Conservation (phyloP, 2,888 invertebrate genomes). For the Chelonus formosanus region DNA sequence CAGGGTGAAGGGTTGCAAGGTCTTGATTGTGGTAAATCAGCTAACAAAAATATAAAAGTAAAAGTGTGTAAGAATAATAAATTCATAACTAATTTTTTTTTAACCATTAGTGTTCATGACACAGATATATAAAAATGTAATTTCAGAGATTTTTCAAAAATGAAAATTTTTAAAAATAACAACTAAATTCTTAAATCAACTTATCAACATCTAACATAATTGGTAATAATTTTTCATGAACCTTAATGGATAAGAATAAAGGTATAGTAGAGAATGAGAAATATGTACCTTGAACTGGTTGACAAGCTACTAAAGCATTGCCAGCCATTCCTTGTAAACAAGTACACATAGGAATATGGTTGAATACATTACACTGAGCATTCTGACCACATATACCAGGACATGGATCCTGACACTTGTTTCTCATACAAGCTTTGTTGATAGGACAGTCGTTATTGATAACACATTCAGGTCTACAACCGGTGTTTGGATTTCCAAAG, state of each 20-base stretch:
- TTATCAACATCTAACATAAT: too few species aligned
- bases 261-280: neutral
- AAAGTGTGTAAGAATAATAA: too few species aligned
- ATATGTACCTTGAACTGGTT: constrained; percentile 55
- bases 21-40: constrained; percentile 51
- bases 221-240: too few species aligned
- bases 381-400: constrained; percentile 67
- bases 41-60: too few species aligned
- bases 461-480: constrained; percentile 66
- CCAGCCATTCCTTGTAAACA: constrained; percentile 68
- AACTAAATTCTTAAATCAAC: too few species aligned
- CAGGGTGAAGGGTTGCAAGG: constrained; percentile 76
- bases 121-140: too few species aligned
- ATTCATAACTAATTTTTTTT: too few species aligned
- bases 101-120: too few species aligned
- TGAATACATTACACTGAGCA: constrained; percentile 79
- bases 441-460: constrained; percentile 65
- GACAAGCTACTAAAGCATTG: constrained; percentile 65
- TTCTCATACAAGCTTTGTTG: constrained; percentile 65
- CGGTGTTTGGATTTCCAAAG: constrained; percentile 66
- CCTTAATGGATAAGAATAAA: neutral
- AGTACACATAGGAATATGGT: constrained; percentile 81
- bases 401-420: constrained; percentile 66
- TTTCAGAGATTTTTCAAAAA: too few species aligned
- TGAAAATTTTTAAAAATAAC: too few species aligned